Evolutionary conservation across 2,113 vertebrate genomes (phyloP).

Genomic region (Chinchilla lanigera): DNA sequence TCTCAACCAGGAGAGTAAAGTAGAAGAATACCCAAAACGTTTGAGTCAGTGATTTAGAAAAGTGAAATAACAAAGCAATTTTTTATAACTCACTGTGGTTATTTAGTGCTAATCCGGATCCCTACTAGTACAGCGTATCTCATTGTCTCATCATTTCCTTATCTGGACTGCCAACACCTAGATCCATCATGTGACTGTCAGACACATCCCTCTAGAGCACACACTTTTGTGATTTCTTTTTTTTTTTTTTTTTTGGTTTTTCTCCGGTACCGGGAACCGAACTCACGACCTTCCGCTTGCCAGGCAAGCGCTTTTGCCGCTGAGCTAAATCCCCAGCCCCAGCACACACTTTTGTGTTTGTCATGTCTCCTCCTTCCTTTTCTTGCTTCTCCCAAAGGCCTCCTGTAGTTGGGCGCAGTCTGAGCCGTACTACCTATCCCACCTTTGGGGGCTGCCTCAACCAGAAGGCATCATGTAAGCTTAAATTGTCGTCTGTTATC

Average conservation of each 20-base stretch:
- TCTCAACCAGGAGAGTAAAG: background rate
- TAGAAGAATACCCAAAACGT: background rate
- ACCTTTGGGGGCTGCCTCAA: background rate
- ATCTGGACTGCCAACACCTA: background rate
- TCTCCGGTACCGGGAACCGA: too few relatives aligned
- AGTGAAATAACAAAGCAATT: background rate
- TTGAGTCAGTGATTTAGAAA: constrained; percentile 41
- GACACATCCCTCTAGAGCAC: background rate
- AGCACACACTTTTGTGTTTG: background rate
- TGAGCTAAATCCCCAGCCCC: too few relatives aligned
- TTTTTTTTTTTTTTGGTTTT: too few relatives aligned
- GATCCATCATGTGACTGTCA: background rate
- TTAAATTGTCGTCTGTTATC: background rate
- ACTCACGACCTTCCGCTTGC: too few relatives aligned
- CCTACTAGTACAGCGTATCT: background rate
- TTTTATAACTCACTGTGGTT: background rate
- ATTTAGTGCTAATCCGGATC: background rate
- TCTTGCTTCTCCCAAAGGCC: background rate
- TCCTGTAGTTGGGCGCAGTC: background rate
- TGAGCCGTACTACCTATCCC: background rate
- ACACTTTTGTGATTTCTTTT: background rate
- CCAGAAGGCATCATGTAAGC: background rate
- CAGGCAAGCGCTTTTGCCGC: too few relatives aligned
- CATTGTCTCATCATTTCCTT: constrained; percentile 24
- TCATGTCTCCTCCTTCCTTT: background rate